Evolutionary conservation across 2,888 invertebrate genomes (phyloP), one percentile per base, ranked within the genome.

Genomic region (Phymatocera aterrima): DNA sequence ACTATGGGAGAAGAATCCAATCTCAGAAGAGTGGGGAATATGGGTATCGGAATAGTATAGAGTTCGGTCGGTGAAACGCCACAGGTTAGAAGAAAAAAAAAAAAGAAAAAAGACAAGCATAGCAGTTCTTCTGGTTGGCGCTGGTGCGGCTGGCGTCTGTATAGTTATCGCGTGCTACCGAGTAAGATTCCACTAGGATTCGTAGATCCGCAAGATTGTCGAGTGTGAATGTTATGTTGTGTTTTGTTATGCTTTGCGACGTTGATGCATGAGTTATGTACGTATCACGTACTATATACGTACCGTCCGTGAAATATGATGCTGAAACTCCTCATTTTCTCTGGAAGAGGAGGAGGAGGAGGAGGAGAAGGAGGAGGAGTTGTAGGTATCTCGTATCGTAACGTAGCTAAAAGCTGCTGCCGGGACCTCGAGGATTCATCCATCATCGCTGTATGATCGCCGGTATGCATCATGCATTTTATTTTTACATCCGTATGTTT

Each of bases 401-500:
- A 68, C 43, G 34, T 46, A 28, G 43, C 4, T 46, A 24, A 6
- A 31, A 28, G 51, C 70, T 72, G 72, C 60, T 10, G 31, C 31
- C 12, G 72, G 72, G 43, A 21, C 34, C 51, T 51, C 72, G 51
- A 10, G 48, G 18, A n/a, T 51, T 10, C 72, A 72, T 72, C 72
- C 48, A 72, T 72, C 72, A 72, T 72, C 72, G 28, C 51, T 21
- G 8, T 40, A 3, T 51, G 72, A 72, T 72, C 48, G 72, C 72
- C 51, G 48, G 48, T 72, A 72, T 72, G 72, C 72, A 72, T 72
- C 72, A 72, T 72, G 72, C 51, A 72, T 72, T 72, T 72, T 72
- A 72, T 72, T 72, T 72, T 72, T 72, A 72, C 72, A 51, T 72
- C 48, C 51, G 51, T 72, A 72, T 72, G 72, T 81, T 80, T 70